A percentile compares a stretch with the other conserved stretches of the same genome.
Conservation (phyloP, 2,797 vertebrate genomes). For the Eupleurogrammus muticus region DNA sequence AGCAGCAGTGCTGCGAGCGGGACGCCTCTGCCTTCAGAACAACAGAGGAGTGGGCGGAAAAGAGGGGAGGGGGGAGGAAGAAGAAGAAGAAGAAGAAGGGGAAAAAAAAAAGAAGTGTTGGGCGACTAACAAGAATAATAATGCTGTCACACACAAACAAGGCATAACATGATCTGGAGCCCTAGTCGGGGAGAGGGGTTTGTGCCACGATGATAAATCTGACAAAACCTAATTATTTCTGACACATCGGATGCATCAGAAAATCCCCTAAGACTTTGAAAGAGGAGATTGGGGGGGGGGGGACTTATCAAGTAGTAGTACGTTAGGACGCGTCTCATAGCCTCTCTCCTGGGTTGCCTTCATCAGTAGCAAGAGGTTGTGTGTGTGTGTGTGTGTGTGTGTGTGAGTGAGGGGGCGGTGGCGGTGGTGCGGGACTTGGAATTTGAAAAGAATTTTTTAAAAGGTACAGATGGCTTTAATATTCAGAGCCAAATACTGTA, state of each 20-base stretch:
- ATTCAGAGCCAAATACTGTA: constrained; percentile 93
- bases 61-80: too few relatives aligned
- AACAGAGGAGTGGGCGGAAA: constrained; percentile 69
- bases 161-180: constrained; percentile 97
- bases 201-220: constrained; percentile 99
- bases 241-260: constrained; percentile 99
- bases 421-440: constrained; percentile 85
- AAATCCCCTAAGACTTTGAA: constrained; percentile 90
- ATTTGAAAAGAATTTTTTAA: constrained; percentile 99
- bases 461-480: constrained; percentile 99
- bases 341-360: constrained; percentile 93
- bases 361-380: constrained; percentile 85
- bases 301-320: constrained; percentile 92
- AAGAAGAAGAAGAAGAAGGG: too few relatives aligned
- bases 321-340: constrained; percentile 94
- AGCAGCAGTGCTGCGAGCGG: constrained; percentile 46
- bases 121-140: constrained; percentile 99
- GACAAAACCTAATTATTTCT: constrained; percentile 99
- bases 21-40: constrained; percentile 59
- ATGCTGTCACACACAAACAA: constrained; percentile 99
- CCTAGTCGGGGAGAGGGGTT: constrained; percentile 95
- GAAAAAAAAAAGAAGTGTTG: constrained; percentile 80
- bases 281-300: constrained; percentile 78
- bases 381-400: constrained; percentile 9
- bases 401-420: background rate